These are phyloP conservation scores for Pyrochroa serraticornis DNA, from an alignment of 2,888 invertebrate genomes.

Conservation along the genomic window DNA sequence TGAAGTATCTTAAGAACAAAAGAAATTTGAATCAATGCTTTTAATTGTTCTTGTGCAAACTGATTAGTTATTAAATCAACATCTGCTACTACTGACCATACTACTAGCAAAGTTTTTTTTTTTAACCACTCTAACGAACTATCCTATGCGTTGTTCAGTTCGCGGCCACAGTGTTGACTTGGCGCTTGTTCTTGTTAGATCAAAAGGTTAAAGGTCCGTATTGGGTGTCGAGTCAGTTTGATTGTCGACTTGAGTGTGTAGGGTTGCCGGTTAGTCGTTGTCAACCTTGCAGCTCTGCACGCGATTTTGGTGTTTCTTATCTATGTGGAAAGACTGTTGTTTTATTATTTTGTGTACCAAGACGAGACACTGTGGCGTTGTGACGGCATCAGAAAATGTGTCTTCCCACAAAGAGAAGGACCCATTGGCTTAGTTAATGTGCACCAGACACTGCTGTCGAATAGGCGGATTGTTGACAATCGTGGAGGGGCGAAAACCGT, in stretches of 20 bases:
- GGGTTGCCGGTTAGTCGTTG: constrained; percentile 7
- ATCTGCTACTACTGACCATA: not conserved
- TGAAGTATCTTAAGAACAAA: no score
- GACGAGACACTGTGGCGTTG: constrained; percentile 50
- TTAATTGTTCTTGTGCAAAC: no score
- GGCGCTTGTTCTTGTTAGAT: constrained; percentile 6
- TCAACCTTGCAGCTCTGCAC: constrained; percentile 37
- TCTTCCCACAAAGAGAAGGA: constrained; percentile 74
- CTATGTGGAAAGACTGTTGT: constrained; percentile 80
- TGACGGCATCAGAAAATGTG: constrained; percentile 79
- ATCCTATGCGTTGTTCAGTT: not conserved
- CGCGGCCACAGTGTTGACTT: constrained; percentile 19
- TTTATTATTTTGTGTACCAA: constrained; percentile 59
- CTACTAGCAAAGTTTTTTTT: no score
- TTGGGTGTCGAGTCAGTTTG: constrained; percentile 24
- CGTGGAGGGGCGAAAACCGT: constrained; percentile 5
- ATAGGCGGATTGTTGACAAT: constrained; percentile 11
- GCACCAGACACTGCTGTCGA: constrained; percentile 62
- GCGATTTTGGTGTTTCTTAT: constrained; percentile 65
- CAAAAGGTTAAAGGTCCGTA: no score
- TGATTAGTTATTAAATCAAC: no score
- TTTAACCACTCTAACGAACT: not conserved
- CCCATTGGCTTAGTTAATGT: constrained; percentile 65
- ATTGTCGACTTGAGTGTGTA: constrained; percentile 16
- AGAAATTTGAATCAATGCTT: no score